Percentiles rank a stretch among this genome's conserved stretches.
phyloP scores from a whole-genome alignment of 2,888 invertebrate genomes.

The Gisinianus flammeolus region DNA sequence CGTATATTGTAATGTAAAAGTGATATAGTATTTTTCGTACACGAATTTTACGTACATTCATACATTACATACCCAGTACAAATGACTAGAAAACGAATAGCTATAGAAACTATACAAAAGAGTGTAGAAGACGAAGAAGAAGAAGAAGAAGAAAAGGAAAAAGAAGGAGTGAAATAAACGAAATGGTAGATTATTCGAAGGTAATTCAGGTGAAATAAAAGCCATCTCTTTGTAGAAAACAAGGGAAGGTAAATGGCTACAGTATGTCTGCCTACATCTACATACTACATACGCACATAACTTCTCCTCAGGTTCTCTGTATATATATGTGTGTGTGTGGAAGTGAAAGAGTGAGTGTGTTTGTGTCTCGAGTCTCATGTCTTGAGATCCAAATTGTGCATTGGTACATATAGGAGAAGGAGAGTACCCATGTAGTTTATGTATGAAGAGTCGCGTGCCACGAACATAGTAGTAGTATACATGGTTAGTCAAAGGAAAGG shows the following conservation, averaged over 20 bases:
- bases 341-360: too few species aligned
- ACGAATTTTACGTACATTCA: too few species aligned
- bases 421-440: not conserved
- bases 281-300: not conserved
- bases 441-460: constrained; percentile 39
- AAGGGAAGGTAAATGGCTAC: constrained; percentile 25
- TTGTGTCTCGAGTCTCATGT: not conserved
- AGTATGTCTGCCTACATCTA: not conserved
- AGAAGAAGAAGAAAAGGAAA: constrained; percentile 5
- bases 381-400: constrained; percentile 24
- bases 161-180: constrained; percentile 6
- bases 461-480: too few species aligned
- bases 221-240: constrained; percentile 24
- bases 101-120: too few species aligned
- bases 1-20: too few species aligned
- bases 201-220: constrained; percentile 30
- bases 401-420: constrained; percentile 1
- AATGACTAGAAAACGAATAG: too few species aligned
- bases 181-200: constrained; percentile 31
- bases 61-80: too few species aligned
- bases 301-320: not conserved
- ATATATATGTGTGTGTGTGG: not conserved
- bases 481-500: constrained; percentile 41
- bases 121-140: not conserved
- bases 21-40: too few species aligned